These are phyloP conservation scores for Capitella teleta DNA, from an alignment of 1,140 invertebrate genomes.

Conservation along the genomic window DNA sequence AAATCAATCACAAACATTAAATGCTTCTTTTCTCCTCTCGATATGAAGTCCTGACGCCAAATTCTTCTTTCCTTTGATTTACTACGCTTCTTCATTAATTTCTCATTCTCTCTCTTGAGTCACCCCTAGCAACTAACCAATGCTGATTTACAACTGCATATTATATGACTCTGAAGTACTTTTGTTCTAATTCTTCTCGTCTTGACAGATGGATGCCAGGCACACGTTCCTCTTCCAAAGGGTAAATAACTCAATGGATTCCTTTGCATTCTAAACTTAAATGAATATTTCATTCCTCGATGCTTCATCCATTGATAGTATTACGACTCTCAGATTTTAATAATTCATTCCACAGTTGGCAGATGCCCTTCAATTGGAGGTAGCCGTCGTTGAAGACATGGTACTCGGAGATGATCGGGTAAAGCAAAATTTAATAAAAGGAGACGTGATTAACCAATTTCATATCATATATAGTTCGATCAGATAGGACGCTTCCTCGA, in stretches of 20 bases:
- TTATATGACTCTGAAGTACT: background rate
- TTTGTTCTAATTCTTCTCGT: constrained; percentile 1
- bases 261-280: background rate
- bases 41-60: no score
- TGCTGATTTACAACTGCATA: no score
- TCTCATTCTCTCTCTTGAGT: no score
- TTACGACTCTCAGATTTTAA: background rate
- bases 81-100: no score
- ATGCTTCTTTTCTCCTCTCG: no score
- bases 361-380: constrained; percentile 28
- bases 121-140: no score
- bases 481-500: constrained; percentile 69
- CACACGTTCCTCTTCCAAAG: constrained; percentile 28
- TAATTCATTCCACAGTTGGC: constrained; percentile 19
- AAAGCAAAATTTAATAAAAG: constrained; percentile 13
- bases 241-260: constrained; percentile 10
- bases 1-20: no score
- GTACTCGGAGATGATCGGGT: constrained; percentile 39
- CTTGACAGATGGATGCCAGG: constrained; percentile 31
- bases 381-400: constrained; percentile 32
- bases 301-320: background rate
- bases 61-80: no score
- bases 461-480: no score
- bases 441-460: no score
- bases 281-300: background rate